Conservation (phyloP, 2,113 vertebrate genomes). For the Propithecus coquereli region DNA sequence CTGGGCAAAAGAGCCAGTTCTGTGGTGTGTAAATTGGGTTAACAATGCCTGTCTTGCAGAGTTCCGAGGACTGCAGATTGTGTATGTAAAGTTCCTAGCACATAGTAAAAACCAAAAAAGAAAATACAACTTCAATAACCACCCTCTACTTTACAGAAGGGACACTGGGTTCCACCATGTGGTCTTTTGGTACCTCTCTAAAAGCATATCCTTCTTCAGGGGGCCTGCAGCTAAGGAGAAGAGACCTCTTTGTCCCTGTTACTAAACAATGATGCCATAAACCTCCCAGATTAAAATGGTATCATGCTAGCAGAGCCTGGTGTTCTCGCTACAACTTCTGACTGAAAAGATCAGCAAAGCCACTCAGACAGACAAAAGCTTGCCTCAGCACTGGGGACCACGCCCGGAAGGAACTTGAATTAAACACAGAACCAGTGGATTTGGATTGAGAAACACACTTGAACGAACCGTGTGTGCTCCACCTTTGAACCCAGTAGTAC, state of each 20-base stretch:
- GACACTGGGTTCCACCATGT: background rate
- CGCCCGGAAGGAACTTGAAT: background rate
- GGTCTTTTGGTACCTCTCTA: background rate
- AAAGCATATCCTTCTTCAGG: background rate
- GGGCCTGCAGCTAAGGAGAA: background rate
- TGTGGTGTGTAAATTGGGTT: background rate
- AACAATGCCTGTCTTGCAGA: background rate
- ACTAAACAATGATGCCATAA: background rate
- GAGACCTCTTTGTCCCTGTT: background rate
- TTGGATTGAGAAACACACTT: fast-evolving
- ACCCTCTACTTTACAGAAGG: background rate
- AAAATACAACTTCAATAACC: background rate
- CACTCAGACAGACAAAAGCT: background rate
- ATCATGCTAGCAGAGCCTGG: background rate
- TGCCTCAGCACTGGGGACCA: background rate
- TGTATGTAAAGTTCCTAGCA: background rate
- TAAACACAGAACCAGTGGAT: background rate
- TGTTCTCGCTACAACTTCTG: background rate
- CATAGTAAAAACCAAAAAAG: background rate
- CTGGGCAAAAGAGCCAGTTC: too few relatives aligned
- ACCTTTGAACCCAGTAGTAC: background rate
- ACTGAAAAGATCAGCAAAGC: background rate
- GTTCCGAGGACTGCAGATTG: background rate
- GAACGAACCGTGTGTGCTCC: background rate
- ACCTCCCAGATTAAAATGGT: background rate